Conservation (phyloP, 2,888 invertebrate species). For the Xylota segnis region DNA sequence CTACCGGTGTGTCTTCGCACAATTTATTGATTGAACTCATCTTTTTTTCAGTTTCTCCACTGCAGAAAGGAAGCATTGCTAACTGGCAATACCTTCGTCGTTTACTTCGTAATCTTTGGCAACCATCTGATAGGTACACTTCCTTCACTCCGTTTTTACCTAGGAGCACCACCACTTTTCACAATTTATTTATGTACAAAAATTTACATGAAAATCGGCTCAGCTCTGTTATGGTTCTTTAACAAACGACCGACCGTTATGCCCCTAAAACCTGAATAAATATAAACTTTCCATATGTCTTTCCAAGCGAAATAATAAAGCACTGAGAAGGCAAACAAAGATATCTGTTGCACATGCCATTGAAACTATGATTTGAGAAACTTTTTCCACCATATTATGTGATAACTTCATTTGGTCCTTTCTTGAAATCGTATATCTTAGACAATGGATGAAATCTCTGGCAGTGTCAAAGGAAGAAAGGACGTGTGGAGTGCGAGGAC, state of each 20-base stretch:
- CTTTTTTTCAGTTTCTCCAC: not conserved
- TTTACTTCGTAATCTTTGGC: conserved; percentile 2
- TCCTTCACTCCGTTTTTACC: not conserved
- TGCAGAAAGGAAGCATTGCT: not conserved
- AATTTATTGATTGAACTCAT: conserved; percentile 2
- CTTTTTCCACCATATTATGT: conserved; percentile 30
- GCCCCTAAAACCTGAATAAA: conserved; percentile 3
- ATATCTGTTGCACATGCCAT: conserved; percentile 40
- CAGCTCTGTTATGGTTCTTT: conserved; percentile 1
- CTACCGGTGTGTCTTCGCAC: not conserved
- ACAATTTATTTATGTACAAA: conserved; percentile 9
- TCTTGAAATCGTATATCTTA: not conserved
- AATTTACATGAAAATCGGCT: conserved; percentile 4
- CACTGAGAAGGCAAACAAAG: conserved; percentile 17
- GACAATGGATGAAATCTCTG: conserved; percentile 12
- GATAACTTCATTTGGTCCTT: conserved; percentile 25
- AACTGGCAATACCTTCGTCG: not conserved
- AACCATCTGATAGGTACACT: conserved; percentile 15
- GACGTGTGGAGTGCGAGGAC: not conserved
- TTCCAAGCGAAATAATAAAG: conserved; percentile 21
- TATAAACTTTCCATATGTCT: conserved; percentile 16
- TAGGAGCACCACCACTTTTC: not conserved
- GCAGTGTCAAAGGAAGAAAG: conserved; percentile 7
- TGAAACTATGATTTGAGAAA: conserved; percentile 30
- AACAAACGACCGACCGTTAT: conserved; percentile 8